Base-by-base conservation (phyloP, 2,888 invertebrate genomes). In the Phyllotreta striolata region DNA sequence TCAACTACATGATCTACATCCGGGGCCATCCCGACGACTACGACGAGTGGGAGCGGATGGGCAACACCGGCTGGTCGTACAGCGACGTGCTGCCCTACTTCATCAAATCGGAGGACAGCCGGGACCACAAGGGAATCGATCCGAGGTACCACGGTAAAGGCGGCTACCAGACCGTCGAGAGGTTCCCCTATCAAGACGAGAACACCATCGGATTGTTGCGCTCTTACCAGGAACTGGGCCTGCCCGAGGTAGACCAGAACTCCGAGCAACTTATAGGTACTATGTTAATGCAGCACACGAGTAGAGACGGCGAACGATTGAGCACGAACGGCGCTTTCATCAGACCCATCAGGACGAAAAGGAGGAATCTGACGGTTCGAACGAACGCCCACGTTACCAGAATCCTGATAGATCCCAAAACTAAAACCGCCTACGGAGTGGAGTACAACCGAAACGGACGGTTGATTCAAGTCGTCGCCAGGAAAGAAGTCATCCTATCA, bases 61-160 rank as follows among this genome's bases (percentile, higher is more conserved):
- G 87, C 1, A 88, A 88, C 72, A 80, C 81, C 55, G 89, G 88
- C 5, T 89, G 89, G 89, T 85, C 85, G 58, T 89, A 85, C 73
- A 76, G 81, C 49, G 86, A 88, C 68, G 87, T 89, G 0, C 80
- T 91, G 10, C 89, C 89, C 0, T 92, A 91, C 76, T 92, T 89
- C 77, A 86, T 85, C 59, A 89, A 88, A 79, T 83, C 88, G 0
- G 89, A 89, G 80, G 83, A 88, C 69, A 89, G 88, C 71, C 81
- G 83, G 75, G 85, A 88, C 64, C 86, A 85, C 72, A 52, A 60
- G 10, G 41, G 41, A n/a, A 80, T 84, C 34, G 83, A 88, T 69
- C 83, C 82, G 1, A 74, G 81, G 37, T 87, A 86, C 71, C 91
- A 91, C 73, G 83, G 85, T 0, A 82, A 82, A 6, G 85, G 85